Base-by-base conservation (phyloP, 2,888 invertebrate species). In the Capitulum mitella region DNA sequence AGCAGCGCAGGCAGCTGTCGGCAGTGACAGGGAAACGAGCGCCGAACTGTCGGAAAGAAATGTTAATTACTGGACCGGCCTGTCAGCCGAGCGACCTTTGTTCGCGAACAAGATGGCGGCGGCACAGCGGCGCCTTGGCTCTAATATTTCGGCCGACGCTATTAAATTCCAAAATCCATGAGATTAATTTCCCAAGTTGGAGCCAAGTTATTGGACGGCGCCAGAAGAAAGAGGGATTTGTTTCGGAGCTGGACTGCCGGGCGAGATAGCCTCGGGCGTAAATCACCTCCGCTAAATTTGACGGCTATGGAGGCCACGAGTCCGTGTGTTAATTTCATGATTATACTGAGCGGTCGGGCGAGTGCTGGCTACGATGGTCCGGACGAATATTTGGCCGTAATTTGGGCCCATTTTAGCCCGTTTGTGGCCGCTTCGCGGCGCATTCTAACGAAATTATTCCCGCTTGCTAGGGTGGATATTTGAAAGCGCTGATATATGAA, bases 151-250 rank as follows among this genome's bases (percentile, higher is more conserved):
- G n/a, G 32, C 37, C 8, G 70, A 34, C 70, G 70, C 37, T 70
- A 70, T 70, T 70, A 70, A 70, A 70, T 70, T 70, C 32, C 70
- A 32, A 70, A 70, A 70, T 70, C 70, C 70, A 70, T 70, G 70
- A 70, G 70, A 70, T 70, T 70, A 70, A 70, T 70, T 70, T 70
- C 29, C 34, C 70, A 37, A 70, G 70, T 70, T 70, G 37, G 70
- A 70, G 70, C 32, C 19, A 19, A 70, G 70, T 70, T 70, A 70
- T 70, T 70, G 70, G 70, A 70, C 70, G 70, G 34, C 37, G 70
- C 70, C 37, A 37, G 70, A 70, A 70, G 70, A 70, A 70, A 70
- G 70, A 70, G 70, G 70, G 70, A 70, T 70, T 70, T 70, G 70
- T 70, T 70, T 19, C 37, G 37, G 70, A 70, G 70, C 70, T 22